phyloP scores from a whole-genome alignment of 2,888 invertebrate genomes.

The Thyatira batis region DNA sequence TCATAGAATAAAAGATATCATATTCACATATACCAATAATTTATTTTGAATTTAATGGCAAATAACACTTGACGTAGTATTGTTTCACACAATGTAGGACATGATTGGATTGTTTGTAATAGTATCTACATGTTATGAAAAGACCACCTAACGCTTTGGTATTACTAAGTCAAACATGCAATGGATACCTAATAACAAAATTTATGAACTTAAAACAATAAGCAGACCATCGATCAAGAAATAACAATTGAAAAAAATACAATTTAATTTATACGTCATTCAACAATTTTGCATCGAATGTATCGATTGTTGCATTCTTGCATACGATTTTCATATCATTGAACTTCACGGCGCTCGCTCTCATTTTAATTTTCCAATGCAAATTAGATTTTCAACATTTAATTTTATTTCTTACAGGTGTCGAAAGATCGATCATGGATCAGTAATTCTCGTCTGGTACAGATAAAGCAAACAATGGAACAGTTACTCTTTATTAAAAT shows the following conservation, averaged over 20 bases:
- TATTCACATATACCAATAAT: slow-evolving; percentile 42
- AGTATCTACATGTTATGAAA: not conserved
- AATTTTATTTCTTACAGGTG: no score
- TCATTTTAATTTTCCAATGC: slow-evolving; percentile 8
- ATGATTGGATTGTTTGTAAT: not conserved
- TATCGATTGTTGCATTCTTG: slow-evolving; percentile 33
- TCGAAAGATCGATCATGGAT: no score
- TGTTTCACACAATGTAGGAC: slow-evolving; percentile 43
- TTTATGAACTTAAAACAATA: slow-evolving; percentile 7
- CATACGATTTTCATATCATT: slow-evolving; percentile 19
- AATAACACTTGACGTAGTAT: slow-evolving; percentile 49
- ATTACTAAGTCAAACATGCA: not conserved
- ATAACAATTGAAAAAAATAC: slow-evolving; percentile 2
- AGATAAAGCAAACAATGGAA: no score
- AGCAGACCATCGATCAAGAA: not conserved
- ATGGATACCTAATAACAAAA: slow-evolving; percentile 12
- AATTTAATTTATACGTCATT: not conserved
- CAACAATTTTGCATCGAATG: slow-evolving; percentile 35
- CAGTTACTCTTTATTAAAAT: no score
- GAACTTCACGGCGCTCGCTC: slow-evolving; percentile 5
- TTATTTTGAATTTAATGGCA: slow-evolving; percentile 68
- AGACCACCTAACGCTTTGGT: not conserved
- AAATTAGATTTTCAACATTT: slow-evolving; percentile 5
- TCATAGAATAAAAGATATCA: slow-evolving; percentile 10
- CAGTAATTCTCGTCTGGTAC: no score